Evolutionary conservation across 2,888 invertebrate genomes (phyloP), one percentile per base, ranked within the genome.

Genomic region (Drosophila rubida): DNA sequence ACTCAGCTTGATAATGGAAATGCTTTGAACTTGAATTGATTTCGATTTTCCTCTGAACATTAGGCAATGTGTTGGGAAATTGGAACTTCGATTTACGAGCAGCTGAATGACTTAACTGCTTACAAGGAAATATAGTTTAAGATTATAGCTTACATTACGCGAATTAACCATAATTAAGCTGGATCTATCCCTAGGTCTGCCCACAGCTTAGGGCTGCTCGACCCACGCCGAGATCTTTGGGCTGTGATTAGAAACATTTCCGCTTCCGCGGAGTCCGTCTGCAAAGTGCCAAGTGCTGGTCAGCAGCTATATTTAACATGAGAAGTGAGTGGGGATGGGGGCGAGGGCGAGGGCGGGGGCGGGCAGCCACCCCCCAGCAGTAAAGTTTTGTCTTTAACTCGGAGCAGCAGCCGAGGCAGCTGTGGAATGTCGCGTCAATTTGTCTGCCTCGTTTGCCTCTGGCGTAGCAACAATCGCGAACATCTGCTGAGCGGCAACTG

Each of bases 361-460:
- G 23, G n/a, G 11, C 16, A 23, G 39, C 42, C 37, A 50, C 42
- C 32, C 30, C 46, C 37, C 35, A 54, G 57, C 9, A 39, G 23
- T 7, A 50, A 25, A 49, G 35, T 60, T 44, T 32, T 37, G 35
- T 37, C 35, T 37, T 37, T 14, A 30, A 30, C 30, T 11, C 11
- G 11, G 11, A 30, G 30, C 30, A 14, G 35, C n/a, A 59, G 25
- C 42, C 35, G 46, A 51, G 50, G 60, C 69, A 58, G 67, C 58
- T 78, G 62, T 78, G 82, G 82, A 83, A 83, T 86, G 85, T 75
- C 78, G 90, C 90, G 90, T 90, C 90, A 89, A 89, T 87, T 89
- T 90, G 90, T 90, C 90, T 90, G 82, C 80, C 71, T 62, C 76
- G 71, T 72, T 62, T 58, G 69, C 27, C 42, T 35, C 41, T 76